These are phyloP conservation scores for Prolemur simus DNA, from an alignment of 2,113 vertebrate species.

Conservation along the genomic window DNA sequence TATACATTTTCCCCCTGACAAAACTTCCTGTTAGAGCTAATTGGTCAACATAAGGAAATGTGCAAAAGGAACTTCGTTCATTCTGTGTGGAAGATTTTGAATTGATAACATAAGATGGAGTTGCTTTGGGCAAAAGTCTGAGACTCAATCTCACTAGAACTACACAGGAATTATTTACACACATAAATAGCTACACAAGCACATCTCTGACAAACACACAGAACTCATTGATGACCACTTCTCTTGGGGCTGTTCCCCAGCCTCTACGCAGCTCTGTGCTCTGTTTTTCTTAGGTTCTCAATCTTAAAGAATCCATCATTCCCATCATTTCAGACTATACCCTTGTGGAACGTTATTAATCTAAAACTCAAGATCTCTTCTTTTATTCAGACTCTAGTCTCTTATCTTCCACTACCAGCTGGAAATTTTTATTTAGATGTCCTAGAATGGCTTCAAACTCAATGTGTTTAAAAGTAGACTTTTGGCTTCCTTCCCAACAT, in stretches of 20 bases:
- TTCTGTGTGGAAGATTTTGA: not conserved
- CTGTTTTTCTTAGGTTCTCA: not conserved
- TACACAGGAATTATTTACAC: not conserved
- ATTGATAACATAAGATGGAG: not conserved
- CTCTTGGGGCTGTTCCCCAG: not conserved
- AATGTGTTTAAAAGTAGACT: not conserved
- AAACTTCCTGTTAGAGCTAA: not conserved
- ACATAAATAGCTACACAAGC: not conserved
- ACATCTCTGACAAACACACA: not conserved
- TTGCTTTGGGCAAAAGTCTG: slow-evolving; percentile 4
- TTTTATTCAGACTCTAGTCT: not conserved
- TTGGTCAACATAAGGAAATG: slow-evolving; percentile 18
- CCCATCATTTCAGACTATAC: not conserved
- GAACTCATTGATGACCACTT: not conserved
- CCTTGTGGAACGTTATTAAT: not conserved
- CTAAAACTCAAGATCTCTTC: not conserved
- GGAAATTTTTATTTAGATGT: slow-evolving; percentile 11
- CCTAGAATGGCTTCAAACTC: not conserved
- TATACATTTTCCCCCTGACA: not conserved
- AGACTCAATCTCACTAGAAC: not conserved
- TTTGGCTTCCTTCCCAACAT: not conserved
- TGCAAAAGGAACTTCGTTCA: not conserved
- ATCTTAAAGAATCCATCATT: not conserved
- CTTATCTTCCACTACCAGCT: slow-evolving; percentile 10
- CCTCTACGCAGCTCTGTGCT: not conserved